phyloP scores from a whole-genome alignment of 2,888 invertebrate genomes.

The Herminia tarsipennalis region DNA sequence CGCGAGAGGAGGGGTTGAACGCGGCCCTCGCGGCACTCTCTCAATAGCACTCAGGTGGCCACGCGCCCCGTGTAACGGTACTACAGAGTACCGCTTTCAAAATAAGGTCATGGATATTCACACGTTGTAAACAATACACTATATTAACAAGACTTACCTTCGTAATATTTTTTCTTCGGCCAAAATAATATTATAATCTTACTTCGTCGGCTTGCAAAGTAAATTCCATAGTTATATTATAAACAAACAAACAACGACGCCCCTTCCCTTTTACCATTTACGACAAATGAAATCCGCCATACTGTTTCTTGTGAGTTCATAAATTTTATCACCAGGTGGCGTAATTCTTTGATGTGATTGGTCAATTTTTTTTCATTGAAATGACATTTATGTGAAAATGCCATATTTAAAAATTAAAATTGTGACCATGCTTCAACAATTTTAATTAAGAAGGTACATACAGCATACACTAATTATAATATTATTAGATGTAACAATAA shows the following conservation, averaged over 20 bases:
- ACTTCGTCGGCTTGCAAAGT: conserved; percentile 26
- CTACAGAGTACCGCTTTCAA: conserved; percentile 75
- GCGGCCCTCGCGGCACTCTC: conserved; percentile 73
- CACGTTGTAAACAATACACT: conserved; percentile 62
- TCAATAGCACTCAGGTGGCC: conserved; percentile 66
- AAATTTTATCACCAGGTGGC: conserved; percentile 69
- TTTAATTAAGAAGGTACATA: conserved; percentile 52
- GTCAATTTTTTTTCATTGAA: conserved; percentile 37
- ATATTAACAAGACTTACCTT: conserved; percentile 56
- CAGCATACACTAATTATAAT: conserved; percentile 53
- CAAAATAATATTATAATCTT: conserved; percentile 22
- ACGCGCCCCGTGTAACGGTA: conserved; percentile 82
- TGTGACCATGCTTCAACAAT: conserved; percentile 43
- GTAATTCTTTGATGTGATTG: conserved; percentile 57
- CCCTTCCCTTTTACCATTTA: conserved; percentile 65
- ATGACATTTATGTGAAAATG: conserved; percentile 27
- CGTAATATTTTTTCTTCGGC: conserved; percentile 19
- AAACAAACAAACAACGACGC: conserved; percentile 50
- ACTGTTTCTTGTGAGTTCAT: conserved; percentile 61
- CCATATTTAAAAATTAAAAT: conserved; percentile 35
- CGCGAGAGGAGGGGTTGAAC: conserved; percentile 81
- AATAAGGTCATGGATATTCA: conserved; percentile 82
- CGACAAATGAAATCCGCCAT: conserved; percentile 79
- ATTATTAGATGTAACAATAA: conserved; percentile 56
- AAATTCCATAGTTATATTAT: conserved; percentile 34